Percentiles rank a stretch among this genome's conserved stretches.
These are phyloP conservation scores for Macquaria ambigua DNA, from an alignment of 2,113 vertebrate species.

Conservation along the genomic window DNA sequence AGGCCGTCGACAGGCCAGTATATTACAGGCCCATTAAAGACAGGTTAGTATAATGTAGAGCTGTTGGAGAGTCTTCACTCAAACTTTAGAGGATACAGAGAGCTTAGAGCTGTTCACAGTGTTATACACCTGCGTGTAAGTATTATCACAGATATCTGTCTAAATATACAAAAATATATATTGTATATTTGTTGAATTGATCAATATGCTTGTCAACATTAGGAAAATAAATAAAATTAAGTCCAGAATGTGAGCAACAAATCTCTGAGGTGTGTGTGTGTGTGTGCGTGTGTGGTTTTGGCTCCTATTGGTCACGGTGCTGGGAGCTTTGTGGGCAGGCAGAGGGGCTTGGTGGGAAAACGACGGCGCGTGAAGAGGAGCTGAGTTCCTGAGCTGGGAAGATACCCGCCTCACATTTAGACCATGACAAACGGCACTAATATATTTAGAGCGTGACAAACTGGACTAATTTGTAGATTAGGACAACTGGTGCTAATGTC, in stretches of 20 bases:
- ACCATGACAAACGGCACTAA: conserved; percentile 93
- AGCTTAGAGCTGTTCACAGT: background rate
- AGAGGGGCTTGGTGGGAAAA: conserved; percentile 89
- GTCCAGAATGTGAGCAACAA: background rate
- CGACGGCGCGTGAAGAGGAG: conserved; percentile 83
- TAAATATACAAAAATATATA: background rate
- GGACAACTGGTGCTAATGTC: conserved; percentile 90
- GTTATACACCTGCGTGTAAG: background rate
- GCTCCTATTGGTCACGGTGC: conserved; percentile 88
- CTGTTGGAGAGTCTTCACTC: conserved; percentile 32
- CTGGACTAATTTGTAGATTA: conserved; percentile 93
- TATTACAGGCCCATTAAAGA: conserved; percentile 85
- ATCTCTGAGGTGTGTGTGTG: background rate
- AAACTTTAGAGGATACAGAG: conserved; percentile 1
- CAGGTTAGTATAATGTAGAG: conserved; percentile 86
- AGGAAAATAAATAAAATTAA: background rate
- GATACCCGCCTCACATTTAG: conserved; percentile 88
- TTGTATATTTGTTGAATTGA: too few relatives aligned
- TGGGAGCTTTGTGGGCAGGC: conserved; percentile 87
- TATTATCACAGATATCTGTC: background rate
- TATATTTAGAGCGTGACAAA: conserved; percentile 92
- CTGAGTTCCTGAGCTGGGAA: conserved; percentile 85
- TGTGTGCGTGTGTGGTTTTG: conserved; percentile 81
- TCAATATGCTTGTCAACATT: background rate
- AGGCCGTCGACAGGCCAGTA: conserved; percentile 94